Conservation (phyloP, 92 coral and sea anemone genomes). For the Epizoanthus ramosus region DNA sequence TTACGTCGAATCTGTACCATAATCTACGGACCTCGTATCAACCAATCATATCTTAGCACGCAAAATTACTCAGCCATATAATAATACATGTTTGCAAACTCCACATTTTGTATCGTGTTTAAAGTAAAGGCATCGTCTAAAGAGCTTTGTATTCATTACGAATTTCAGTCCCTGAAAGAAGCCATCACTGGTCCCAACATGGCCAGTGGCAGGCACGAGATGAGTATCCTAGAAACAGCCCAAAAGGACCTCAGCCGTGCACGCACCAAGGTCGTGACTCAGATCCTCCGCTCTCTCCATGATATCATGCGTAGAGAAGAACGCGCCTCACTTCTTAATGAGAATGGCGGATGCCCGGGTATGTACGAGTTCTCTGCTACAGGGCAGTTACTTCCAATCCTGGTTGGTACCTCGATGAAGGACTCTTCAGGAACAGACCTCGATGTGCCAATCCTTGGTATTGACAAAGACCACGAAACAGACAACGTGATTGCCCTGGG, state of each 20-base stretch:
- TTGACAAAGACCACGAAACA: constrained; percentile 87
- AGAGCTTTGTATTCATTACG: neutral
- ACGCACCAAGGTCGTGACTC: constrained; percentile 78
- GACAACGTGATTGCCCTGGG: constrained; percentile 91
- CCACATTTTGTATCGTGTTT: too few relatives aligned
- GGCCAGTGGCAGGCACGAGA: constrained; percentile 88
- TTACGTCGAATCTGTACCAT: too few relatives aligned
- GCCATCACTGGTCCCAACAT: constrained; percentile 87
- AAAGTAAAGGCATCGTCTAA: too few relatives aligned
- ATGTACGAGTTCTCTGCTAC: constrained; percentile 98
- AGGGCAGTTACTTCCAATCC: constrained; percentile 91
- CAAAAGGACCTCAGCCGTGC: constrained; percentile 72
- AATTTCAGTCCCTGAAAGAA: constrained; percentile 61
- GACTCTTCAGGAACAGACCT: constrained; percentile 86
- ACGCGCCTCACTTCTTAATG: constrained; percentile 79
- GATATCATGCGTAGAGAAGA: constrained; percentile 95
- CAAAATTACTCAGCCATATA: too few relatives aligned
- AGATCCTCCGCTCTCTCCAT: constrained; percentile 77
- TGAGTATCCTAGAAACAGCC: constrained; percentile 85
- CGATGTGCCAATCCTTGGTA: constrained; percentile 92
- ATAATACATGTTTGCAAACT: too few relatives aligned
- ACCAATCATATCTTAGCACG: too few relatives aligned
- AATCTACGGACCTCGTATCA: too few relatives aligned
- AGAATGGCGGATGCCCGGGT: constrained; percentile 97
- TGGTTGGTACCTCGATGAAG: constrained; percentile 90